Evolutionary conservation across 2,797 vertebrate species (phyloP), one percentile per base, ranked within the genome.

Genomic region (Otus scops): DNA sequence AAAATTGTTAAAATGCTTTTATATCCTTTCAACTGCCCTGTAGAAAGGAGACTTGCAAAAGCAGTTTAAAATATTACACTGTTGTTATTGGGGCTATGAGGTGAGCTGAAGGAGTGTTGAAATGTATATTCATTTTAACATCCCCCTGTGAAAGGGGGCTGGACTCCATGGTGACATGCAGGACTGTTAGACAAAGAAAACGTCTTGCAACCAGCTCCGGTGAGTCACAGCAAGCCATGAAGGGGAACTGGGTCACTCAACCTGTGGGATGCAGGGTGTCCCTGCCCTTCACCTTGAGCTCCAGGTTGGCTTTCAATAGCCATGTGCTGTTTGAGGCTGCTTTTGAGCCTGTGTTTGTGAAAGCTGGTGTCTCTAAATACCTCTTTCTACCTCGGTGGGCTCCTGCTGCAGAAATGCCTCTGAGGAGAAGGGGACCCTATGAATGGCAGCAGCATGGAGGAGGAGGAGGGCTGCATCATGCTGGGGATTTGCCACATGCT

Each of bases 1-100:
- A 91, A 94, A 95, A 94, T 68, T 88, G 82, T 88, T 92, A 92
- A 96, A 96, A 93, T 36, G 93, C 71, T 95, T 97, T 95, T 92
- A 45, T 85, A 75, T 32, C 61, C 45, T 93, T 95, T 95, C 94
- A 94, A 94, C 84, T 71, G 77, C 81, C 32, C 82, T 69, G 84
- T 30, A 63, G 94, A 96, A 95, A 97, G 90, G 78, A 93, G 86
- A 39, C 63, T 89, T 79, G 85, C 86, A 92, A 90, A 95, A 90
- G 84, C 94, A 92, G 88, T 92, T 96, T 88, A 95, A 95, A 92
- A 89, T 92, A 70, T 90, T 86, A 45, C 38, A 1, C 53, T 70
- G 91, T 67, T 89, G 68, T 91, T 91, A 83, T 8, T 95, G 76
- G 71, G 91, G 47, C 60, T 87, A 10, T 43, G 80, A 92, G 63